Evolutionary conservation across 2,113 vertebrate species (phyloP), one percentile per base, ranked within the genome.

Genomic region (Ursus arctos): DNA sequence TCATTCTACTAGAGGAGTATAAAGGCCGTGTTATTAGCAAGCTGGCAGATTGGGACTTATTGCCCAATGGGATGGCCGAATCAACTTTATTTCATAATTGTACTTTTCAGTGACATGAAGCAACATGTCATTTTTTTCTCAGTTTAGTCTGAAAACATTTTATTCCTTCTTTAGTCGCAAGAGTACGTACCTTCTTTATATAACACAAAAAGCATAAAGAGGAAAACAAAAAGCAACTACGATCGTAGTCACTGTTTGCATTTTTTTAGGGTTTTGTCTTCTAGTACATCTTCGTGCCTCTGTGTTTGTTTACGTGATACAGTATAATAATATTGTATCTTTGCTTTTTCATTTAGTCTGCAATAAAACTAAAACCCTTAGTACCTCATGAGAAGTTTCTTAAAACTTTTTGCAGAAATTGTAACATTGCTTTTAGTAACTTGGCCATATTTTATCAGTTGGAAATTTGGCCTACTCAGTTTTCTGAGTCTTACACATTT

Each of bases 371-470:
- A 65, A 80, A 91, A 86, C n/a, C 40, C 0, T 9, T 72, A 57
- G 28, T 21, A 40, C 36, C 40, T 93, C 9, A 14, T 76, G 84
- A 88, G 55, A 65, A 83, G 10, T 71, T 74, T 95, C 69, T 81
- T 65, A 4, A 47, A 87, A n/a, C 69, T 72, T 94, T 49, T 69
- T 61, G 11, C 43, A 87, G 65, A 85, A 87, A 80, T 76, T 63
- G 36, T 69, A 83, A 33, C 49, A 77, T 26, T 33, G 12, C 43
- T 88, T 83, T 79, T 33, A 72, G 14, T 76, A 53, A 86, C 10
- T 74, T 40, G 87, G 43, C 36, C 69, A 79, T 15, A 91, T 84
- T 95, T 96, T 96, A 57, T 95, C 81, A 55, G 33, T 83, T 80
- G 22, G 10, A 61, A 40, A 67, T 95, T 94, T 43, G 40, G 11